A percentile compares a stretch with the other conserved stretches of the same genome.
Conservation (phyloP, 2,113 vertebrate genomes). For the Pygoscelis adeliae region DNA sequence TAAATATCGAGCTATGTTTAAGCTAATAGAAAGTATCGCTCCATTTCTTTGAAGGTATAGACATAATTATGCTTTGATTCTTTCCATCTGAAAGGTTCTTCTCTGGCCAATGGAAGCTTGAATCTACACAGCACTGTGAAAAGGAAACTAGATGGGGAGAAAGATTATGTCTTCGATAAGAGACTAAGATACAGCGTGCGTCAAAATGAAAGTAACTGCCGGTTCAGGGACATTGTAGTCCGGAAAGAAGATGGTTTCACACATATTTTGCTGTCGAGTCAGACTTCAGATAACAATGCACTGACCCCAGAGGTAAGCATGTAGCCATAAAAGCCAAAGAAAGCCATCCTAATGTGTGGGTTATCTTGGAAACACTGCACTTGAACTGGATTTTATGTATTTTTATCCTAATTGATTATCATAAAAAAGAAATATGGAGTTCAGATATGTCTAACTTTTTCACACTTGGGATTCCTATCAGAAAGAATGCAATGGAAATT, state of each 20-base stretch:
- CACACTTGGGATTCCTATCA: neutral
- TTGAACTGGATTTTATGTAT: neutral
- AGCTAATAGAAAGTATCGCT: neutral
- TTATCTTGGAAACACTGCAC: neutral
- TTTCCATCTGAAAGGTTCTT: constrained; percentile 78
- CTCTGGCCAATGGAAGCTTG: constrained; percentile 85
- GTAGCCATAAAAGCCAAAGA: neutral
- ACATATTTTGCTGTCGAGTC: constrained; percentile 93
- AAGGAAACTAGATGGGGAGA: constrained; percentile 90
- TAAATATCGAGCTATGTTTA: neutral
- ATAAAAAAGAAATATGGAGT: neutral
- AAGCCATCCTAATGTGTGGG: neutral
- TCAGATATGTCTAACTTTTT: neutral
- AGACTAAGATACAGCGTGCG: constrained; percentile 95
- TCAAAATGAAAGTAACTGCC: constrained; percentile 93
- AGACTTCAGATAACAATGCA: constrained; percentile 96
- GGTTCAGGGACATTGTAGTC: constrained; percentile 97
- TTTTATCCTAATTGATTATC: neutral
- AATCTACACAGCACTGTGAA: constrained; percentile 89
- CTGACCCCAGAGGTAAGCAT: constrained; percentile 94
- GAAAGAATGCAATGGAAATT: neutral
- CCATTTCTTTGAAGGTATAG: neutral
- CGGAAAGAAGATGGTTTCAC: constrained; percentile 97
- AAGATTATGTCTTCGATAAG: constrained; percentile 95
- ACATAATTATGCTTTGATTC: constrained; percentile 11